Base-by-base conservation (phyloP, 2,888 invertebrate species). In the Xestobium rufovillosum region DNA sequence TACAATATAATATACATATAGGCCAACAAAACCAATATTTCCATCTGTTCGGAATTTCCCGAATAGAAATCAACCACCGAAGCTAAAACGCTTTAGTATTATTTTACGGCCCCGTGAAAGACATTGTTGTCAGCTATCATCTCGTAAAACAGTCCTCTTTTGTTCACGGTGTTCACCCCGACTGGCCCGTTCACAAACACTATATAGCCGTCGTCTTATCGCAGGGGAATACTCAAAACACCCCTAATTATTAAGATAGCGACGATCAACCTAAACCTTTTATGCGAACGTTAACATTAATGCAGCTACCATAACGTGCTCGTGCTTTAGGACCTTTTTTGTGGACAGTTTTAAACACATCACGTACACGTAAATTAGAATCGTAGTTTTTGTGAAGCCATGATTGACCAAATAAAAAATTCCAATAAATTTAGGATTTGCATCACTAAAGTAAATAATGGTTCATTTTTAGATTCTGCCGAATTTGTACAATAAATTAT, bases 161-260 rank as follows among this genome's bases (percentile, higher is more conserved):
- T 44, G 47, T 45, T 44, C 42, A 46, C 41, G 48, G 47, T 36
- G 47, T 43, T 40, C 45, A 34, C 38, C 41, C 31, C 41, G 42
- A 37, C 36, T 39, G 39, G 38, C 39, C 39, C 43, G 34, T 36
- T 40, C n/a, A n/a, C n/a, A n/a, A n/a, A n/a, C n/a, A n/a, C 14
- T 8, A 10, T 14, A 4, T 14, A 26, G 31, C 23, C 34, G 40
- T 40, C 40, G 46, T 45, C 49, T 50, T 51, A 49, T 52, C 52
- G 48, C 50, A 45, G 46, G 53, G 53, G 52, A 52, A 47, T 51
- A 50, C 48, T 48, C 50, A 44, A 28, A 45, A 47, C 51, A 47
- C 49, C 46, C 52, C 55, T 57, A 57, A 57, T 57, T 57, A 57
- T 57, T 52, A 52, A 50, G 50, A 51, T 50, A 49, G 45, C 54